These are phyloP conservation scores for Limosa lapponica DNA, from an alignment of 2,797 vertebrate species.

Conservation along the genomic window DNA sequence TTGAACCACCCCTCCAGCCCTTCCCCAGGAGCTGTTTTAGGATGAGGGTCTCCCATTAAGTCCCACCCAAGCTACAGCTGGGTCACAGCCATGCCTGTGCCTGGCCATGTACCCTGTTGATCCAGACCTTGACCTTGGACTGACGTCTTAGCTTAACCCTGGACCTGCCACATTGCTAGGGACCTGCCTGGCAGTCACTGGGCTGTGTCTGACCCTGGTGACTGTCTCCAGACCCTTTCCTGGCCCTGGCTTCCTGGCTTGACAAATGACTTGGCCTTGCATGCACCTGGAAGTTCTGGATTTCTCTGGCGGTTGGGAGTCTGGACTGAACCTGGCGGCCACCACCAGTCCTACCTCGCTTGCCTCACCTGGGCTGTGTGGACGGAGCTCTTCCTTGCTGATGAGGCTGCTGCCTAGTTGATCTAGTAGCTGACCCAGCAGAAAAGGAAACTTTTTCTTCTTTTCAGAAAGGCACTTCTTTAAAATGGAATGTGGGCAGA, in stretches of 20 bases:
- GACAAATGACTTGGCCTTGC: not conserved
- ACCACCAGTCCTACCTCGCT: not conserved
- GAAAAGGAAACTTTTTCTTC: not conserved
- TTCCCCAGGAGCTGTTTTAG: not conserved
- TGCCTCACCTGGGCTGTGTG: not conserved
- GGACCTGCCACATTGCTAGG: not conserved
- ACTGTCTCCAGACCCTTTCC: not conserved
- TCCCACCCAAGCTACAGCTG: not conserved
- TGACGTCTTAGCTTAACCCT: not conserved
- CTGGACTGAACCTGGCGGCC: not conserved
- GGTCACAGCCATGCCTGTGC: not conserved
- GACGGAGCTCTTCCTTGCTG: not conserved
- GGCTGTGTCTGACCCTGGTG: not conserved
- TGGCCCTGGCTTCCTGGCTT: not conserved
- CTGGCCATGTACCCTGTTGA: not conserved
- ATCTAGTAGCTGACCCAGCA: not conserved
- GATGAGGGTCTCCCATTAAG: not conserved
- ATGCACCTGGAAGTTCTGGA: not conserved
- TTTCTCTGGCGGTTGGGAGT: not conserved
- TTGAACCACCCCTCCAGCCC: not conserved
- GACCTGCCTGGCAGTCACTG: not conserved
- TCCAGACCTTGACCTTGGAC: not conserved
- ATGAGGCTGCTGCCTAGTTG: not conserved
- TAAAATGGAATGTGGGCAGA: not conserved
- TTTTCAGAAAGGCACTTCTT: not conserved